Base-by-base conservation (phyloP, 2,113 vertebrate species). In the Ammodytes dubius region DNA sequence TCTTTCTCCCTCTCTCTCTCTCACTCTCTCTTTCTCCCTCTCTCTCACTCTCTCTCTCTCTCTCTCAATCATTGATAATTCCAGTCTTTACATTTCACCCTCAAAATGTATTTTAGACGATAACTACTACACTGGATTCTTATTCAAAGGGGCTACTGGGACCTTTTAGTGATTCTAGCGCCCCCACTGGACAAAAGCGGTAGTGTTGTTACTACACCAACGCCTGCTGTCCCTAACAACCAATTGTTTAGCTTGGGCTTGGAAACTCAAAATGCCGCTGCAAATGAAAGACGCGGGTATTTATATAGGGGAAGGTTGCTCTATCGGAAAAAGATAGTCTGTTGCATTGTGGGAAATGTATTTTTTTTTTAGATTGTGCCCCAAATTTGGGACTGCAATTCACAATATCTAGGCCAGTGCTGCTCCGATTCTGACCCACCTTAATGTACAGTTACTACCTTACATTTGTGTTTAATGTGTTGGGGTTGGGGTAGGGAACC, bases 21-120 rank as follows among this genome's bases (percentile, higher is more conserved):
- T 2, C 27, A 1, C 27, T 27, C 27, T 27, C 27, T 27, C 27
- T 27, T 1, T 27, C 27, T 27, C 27, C 2, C 27, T 27, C 27
- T 2, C 27, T 27, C 27, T 27, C 27, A 1, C 27, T 27, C 27
- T 27, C 27, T 2, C 27, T 27, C 27, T 27, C 27, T 27, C 27
- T 27, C 43, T 43, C 47, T 46, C 27, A 71, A 59, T 43, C 60
- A 42, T 64, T 49, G 39, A 80, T 74, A 81, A 74, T 90, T 88
- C 81, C 66, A 75, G 73, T 81, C 79, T 4, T 64, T 15, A 11
- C 27, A 42, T 39, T 39, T 74, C 52, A 27, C 42, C 50, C 49
- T 85, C 56, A 56, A 77, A 70, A 68, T 45, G 53, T 58, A 43
- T 60, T 69, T 82, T 19, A 71, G 37, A 68, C 14, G 5, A 0